A percentile compares a stretch with the other conserved stretches of the same genome.
These are phyloP conservation scores for Hyppa rectilinea DNA, from an alignment of 2,888 invertebrate genomes.

Conservation along the genomic window DNA sequence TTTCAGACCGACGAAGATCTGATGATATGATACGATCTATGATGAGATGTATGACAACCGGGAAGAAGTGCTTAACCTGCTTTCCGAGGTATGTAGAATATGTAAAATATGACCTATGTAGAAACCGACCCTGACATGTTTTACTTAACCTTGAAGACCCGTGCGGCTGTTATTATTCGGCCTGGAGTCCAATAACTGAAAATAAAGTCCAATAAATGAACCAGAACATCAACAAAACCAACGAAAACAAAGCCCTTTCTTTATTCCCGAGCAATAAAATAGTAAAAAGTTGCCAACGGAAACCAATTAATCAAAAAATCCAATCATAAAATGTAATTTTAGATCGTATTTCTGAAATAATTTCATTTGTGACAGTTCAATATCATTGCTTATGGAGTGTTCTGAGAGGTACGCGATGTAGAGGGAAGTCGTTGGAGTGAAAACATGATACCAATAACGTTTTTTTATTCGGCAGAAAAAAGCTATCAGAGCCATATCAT, in stretches of 20 bases:
- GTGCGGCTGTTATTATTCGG: background rate
- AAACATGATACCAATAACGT: background rate
- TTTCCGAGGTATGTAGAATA: background rate
- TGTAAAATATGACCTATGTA: background rate
- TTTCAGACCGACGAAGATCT: background rate
- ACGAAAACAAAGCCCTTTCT: background rate
- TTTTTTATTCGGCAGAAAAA: background rate
- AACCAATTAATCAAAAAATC: constrained; percentile 13
- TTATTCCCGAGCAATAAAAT: background rate
- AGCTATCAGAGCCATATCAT: no score
- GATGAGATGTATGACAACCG: no score
- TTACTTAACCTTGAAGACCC: no score
- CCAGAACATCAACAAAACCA: background rate
- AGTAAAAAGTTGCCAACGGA: background rate
- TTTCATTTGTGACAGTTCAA: constrained; percentile 30
- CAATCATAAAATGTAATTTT: constrained; percentile 24
- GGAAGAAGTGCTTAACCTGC: background rate
- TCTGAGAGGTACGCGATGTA: background rate
- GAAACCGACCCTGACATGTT: background rate
- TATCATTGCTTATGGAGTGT: constrained; percentile 17
- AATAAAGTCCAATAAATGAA: background rate
- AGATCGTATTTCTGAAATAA: constrained; percentile 8
- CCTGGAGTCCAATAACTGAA: background rate
- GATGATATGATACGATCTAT: no score
- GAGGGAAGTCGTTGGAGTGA: background rate